phyloP scores from a whole-genome alignment of 2,113 vertebrate species.

The Peucedramus taeniatus region DNA sequence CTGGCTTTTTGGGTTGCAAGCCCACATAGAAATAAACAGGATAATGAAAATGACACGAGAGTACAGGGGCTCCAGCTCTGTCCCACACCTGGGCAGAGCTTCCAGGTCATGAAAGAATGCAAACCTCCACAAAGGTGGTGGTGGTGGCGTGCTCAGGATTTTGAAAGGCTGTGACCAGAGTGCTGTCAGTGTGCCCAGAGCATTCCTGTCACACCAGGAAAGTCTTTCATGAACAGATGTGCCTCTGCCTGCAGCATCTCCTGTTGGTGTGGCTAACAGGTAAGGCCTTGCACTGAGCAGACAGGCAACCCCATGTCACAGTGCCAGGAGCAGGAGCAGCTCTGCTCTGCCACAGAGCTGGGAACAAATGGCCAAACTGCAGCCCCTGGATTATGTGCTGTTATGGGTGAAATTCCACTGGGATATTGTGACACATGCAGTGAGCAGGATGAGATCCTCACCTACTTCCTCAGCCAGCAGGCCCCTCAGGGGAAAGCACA shows the following conservation, averaged over 20 bases:
- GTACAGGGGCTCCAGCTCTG: neutral
- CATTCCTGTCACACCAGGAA: accelerated
- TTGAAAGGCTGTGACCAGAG: accelerated
- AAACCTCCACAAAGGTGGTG: neutral
- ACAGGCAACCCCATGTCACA: accelerated
- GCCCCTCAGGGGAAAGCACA: neutral
- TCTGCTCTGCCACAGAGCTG: neutral
- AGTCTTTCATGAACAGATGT: accelerated
- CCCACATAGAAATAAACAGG: neutral
- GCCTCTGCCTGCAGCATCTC: neutral
- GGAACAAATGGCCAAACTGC: neutral
- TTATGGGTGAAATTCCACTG: neutral
- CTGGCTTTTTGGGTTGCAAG: neutral
- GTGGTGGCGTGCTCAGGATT: neutral
- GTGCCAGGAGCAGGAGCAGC: neutral
- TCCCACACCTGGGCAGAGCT: neutral
- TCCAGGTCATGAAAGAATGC: neutral
- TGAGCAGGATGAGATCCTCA: neutral
- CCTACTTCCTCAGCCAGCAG: neutral
- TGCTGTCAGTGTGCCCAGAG: neutral
- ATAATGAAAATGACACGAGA: too few species aligned
- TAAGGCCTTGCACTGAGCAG: neutral
- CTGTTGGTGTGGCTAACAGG: neutral
- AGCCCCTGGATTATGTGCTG: neutral
- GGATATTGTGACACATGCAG: neutral